These are phyloP conservation scores for Reticulitermes speratus DNA, from an alignment of 1,140 invertebrate species.

Conservation along the genomic window DNA sequence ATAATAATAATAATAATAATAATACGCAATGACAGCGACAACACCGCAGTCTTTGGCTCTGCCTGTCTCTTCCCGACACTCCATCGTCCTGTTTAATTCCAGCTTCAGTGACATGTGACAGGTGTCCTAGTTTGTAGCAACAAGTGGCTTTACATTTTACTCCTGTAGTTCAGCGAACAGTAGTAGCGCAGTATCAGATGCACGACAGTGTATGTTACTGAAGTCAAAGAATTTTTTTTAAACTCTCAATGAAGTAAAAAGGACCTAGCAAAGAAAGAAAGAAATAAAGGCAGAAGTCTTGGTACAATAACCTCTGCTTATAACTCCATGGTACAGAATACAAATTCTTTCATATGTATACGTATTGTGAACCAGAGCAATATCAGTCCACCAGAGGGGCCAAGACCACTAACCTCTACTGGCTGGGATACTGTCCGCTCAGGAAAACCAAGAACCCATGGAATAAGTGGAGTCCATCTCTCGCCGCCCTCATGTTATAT, in stretches of 20 bases:
- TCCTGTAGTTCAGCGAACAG: background rate
- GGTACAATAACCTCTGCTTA: slow-evolving; percentile 23
- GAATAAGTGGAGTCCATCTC: too few species aligned
- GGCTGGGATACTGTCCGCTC: background rate
- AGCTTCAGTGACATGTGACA: background rate
- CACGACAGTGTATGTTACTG: background rate
- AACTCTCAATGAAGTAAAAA: background rate
- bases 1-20: too few species aligned
- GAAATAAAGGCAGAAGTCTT: background rate
- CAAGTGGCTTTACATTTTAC: background rate
- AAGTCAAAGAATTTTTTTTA: background rate
- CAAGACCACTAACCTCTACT: background rate
- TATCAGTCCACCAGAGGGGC: background rate
- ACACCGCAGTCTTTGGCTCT: too few species aligned
- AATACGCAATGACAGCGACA: too few species aligned
- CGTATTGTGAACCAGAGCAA: background rate
- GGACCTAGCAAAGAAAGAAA: background rate
- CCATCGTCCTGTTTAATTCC: too few species aligned
- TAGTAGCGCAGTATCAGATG: slow-evolving; percentile 22
- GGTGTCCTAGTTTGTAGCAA: background rate
- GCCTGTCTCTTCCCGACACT: too few species aligned
- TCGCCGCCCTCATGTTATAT: too few species aligned
- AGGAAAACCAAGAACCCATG: too few species aligned
- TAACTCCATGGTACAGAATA: slow-evolving; percentile 19
- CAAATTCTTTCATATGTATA: slow-evolving; percentile 25